A percentile compares a stretch with the other conserved stretches of the same genome.
These are phyloP conservation scores for Simalia tracyae DNA, from an alignment of 2,797 vertebrate genomes.

Conservation along the genomic window DNA sequence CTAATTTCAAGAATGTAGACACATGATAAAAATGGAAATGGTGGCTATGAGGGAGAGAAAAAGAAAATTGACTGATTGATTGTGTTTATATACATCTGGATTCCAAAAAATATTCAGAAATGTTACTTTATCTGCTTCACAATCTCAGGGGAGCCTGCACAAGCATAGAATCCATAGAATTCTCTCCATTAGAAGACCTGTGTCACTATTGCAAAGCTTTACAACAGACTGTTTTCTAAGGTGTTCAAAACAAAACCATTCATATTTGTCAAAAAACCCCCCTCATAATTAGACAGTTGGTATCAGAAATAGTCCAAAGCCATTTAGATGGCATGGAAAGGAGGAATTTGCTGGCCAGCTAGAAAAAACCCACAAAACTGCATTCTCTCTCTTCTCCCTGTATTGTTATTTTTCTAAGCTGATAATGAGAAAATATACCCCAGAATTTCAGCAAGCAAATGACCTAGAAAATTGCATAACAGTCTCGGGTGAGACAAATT, in stretches of 20 bases:
- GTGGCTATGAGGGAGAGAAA: background rate
- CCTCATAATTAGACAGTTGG: conserved; percentile 58
- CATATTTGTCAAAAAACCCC: conserved; percentile 55
- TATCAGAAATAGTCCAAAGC: conserved; percentile 55
- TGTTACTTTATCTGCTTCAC: background rate
- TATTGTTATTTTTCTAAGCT: conserved; percentile 17
- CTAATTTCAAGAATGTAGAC: background rate
- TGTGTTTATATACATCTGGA: background rate
- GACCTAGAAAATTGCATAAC: background rate
- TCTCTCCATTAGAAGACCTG: background rate
- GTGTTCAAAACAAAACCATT: conserved; percentile 52
- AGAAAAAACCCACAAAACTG: conserved; percentile 32
- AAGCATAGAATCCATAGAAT: background rate
- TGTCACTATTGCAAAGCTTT: conserved; percentile 23
- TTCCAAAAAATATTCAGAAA: background rate
- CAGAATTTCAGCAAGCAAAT: background rate
- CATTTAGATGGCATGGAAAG: conserved; percentile 55
- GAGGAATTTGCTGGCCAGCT: conserved; percentile 50
- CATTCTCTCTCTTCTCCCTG: background rate
- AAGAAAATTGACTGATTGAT: background rate
- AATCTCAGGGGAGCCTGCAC: background rate
- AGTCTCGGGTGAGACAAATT: conserved; percentile 4
- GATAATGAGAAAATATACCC: background rate
- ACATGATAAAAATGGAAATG: background rate
- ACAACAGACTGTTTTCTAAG: conserved; percentile 34